Conservation (phyloP, 1,140 invertebrate species). For the Panagrolaimus sp. region DNA sequence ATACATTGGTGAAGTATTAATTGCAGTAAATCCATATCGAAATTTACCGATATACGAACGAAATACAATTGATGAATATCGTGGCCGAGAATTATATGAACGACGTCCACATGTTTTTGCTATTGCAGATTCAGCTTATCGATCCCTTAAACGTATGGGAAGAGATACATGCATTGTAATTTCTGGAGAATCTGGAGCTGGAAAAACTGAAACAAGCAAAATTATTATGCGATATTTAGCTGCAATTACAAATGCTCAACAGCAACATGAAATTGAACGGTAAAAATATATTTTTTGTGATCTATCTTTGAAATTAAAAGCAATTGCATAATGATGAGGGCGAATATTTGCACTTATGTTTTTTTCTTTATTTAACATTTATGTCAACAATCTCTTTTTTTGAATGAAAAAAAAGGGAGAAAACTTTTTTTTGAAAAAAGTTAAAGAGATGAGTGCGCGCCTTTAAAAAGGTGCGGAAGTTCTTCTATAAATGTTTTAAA, state of each 20-base stretch:
- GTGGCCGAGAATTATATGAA: conserved; percentile 92
- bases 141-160: conserved; percentile 64
- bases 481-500: no score
- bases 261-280: conserved; percentile 66
- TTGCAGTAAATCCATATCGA: conserved; percentile 97
- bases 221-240: conserved; percentile 86
- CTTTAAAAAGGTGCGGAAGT: no score
- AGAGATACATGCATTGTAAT: conserved; percentile 98
- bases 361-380: no score
- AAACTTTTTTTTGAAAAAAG: no score
- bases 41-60: conserved; percentile 93
- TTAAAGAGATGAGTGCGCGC: no score
- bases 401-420: no score
- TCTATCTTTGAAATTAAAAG: no score
- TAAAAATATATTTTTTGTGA: no score
- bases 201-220: conserved; percentile 97
- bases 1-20: conserved; percentile 93
- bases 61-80: conserved; percentile 91
- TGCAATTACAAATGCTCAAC: conserved; percentile 81
- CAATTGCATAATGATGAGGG: no score
- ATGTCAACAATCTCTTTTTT: no score
- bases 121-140: conserved; percentile 90
- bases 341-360: no score
- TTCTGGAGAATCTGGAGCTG: conserved; percentile 89
- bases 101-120: conserved; percentile 94